These are phyloP conservation scores for Aporophyla nigra DNA, from an alignment of 2,888 invertebrate species.

Conservation along the genomic window DNA sequence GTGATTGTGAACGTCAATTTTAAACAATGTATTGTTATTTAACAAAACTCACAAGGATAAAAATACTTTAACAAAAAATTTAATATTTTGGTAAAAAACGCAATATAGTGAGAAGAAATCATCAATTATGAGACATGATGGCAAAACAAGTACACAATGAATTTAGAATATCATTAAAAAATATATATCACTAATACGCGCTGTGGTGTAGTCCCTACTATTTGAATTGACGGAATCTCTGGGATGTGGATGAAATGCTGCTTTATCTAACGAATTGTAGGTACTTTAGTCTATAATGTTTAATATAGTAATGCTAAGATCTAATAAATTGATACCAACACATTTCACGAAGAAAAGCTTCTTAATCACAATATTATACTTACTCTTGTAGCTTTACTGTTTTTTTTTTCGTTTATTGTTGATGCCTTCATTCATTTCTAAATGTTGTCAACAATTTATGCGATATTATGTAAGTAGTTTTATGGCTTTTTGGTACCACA, in stretches of 20 bases:
- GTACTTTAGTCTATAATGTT: conserved; percentile 9
- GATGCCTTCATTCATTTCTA: neutral
- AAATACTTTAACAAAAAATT: no score
- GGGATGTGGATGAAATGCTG: neutral
- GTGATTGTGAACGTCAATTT: neutral
- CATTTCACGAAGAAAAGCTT: conserved; percentile 58
- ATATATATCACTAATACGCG: neutral
- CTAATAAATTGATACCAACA: conserved; percentile 33
- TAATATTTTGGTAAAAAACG: neutral
- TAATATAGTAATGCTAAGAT: conserved; percentile 35
- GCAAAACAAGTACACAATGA: neutral
- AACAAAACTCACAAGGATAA: neutral
- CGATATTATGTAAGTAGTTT: neutral
- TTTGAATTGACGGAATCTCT: neutral
- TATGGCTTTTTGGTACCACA: neutral
- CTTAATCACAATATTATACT: conserved; percentile 39
- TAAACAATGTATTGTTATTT: neutral
- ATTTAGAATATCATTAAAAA: neutral
- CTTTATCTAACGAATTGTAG: conserved; percentile 21
- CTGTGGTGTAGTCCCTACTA: neutral
- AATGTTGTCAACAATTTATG: neutral
- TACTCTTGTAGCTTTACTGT: conserved; percentile 32
- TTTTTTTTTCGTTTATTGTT: neutral
- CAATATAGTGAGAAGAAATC: neutral
- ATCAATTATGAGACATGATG: neutral